Base-by-base conservation (phyloP, 2,888 invertebrate species). In the Aspidiotus destructor region DNA sequence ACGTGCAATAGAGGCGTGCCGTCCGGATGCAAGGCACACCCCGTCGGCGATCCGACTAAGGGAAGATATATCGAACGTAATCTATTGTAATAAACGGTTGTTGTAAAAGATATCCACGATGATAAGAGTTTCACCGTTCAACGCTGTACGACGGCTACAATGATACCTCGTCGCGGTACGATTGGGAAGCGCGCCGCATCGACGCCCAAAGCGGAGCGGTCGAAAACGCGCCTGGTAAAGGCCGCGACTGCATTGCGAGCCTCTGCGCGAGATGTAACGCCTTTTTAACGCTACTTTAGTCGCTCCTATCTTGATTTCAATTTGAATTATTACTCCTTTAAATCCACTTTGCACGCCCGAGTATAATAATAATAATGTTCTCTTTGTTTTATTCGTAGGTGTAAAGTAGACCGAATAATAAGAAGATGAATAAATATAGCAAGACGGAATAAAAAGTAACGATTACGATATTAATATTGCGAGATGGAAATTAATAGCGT, bases 91-190 rank as follows among this genome's bases (percentile, higher is more conserved):
- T 67, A 67, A 67, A 67, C 67, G 60, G 67, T 67, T 60, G 67
- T 67, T 67, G 67, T 67, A 67, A 67, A 67, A 67, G 67, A 67
- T 67, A 67, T 67, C 67, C 67, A 55, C 58, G 42, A 28, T 60
- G 67, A 67, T 67, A 67, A 67, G 16, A 48, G 48, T 48, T 48
- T n/a, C 11, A n/a, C 48, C n/a, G 48, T n/a, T 48, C 48, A n/a
- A 48, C 48, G 48, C 48, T 48, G 48, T n/a, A n/a, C 48, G 11
- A n/a, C 28, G 28, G 28, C 28, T 48, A 48, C 48, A 48, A 48
- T 48, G 48, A 48, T 63, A 52, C 48, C 48, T 44, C 62, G 42
- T 41, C 62, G 62, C 53, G 53, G 52, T 52, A 63, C 54, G 63
- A 63, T 63, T 53, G 53, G 53, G 54, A 53, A 54, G 28, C 48